Conservation (phyloP, 2,888 invertebrate genomes). For the Caenorhabditis zanzibari region DNA sequence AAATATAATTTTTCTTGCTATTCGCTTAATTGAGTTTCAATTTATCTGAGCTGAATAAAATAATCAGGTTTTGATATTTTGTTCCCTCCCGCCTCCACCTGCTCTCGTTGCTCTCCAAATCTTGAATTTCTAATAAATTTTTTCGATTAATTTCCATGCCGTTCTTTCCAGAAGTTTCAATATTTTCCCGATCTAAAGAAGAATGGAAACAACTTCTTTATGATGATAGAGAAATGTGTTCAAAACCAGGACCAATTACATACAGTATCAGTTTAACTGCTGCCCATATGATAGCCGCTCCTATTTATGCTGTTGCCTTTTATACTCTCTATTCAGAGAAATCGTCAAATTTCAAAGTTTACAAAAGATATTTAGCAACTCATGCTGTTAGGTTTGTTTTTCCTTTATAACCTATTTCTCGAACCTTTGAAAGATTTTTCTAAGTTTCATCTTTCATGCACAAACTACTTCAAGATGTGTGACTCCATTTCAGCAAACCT, state of each 20-base stretch:
- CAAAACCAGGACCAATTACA: slow-evolving; percentile 36
- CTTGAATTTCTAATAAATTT: neutral
- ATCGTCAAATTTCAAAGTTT: slow-evolving; percentile 37
- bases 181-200: slow-evolving; percentile 19
- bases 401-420: neutral
- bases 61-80: neutral
- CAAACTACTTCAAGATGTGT: neutral
- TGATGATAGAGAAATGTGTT: slow-evolving; percentile 53
- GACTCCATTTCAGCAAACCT: neutral
- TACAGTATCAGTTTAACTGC: slow-evolving; percentile 45
- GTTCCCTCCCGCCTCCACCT: slow-evolving; percentile 17
- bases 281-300: slow-evolving; percentile 53
- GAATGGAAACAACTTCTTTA: slow-evolving; percentile 54
- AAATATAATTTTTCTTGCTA: neutral
- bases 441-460: neutral
- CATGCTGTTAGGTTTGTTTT: slow-evolving; percentile 46
- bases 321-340: slow-evolving; percentile 48
- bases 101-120: slow-evolving; percentile 15
- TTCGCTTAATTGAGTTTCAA: neutral
- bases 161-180: slow-evolving; percentile 53
- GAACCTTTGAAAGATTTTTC: neutral
- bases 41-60: neutral
- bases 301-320: slow-evolving; percentile 49
- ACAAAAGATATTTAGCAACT: slow-evolving; percentile 45
- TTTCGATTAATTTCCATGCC: slow-evolving; percentile 27